Conservation (phyloP, 2,113 vertebrate genomes). For the Aegotheles bennettii region DNA sequence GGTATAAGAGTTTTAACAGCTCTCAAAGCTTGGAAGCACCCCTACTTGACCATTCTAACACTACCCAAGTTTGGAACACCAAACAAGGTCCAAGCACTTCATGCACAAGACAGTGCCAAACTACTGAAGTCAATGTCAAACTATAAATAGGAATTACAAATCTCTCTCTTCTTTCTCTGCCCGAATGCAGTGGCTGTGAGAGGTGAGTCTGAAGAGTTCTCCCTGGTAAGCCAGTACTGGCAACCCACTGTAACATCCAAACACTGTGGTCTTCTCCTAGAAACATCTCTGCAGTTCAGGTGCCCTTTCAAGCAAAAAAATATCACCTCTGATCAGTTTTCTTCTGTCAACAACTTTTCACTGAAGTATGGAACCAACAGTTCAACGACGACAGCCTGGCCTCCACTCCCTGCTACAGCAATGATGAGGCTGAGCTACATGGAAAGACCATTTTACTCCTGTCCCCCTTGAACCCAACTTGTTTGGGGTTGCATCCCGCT, state of each 20-base stretch:
- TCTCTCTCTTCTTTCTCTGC: background rate
- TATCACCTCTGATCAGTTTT: background rate
- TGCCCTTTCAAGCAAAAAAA: background rate
- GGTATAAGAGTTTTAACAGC: background rate
- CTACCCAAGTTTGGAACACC: background rate
- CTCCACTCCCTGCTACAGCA: background rate
- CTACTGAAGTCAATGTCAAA: background rate
- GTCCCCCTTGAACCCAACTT: background rate
- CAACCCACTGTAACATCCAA: background rate
- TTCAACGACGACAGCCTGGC: background rate
- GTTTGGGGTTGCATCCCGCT: background rate
- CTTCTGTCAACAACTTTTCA: background rate
- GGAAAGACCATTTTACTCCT: background rate
- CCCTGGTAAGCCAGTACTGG: too few species aligned
- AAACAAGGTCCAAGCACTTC: background rate
- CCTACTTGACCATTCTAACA: background rate
- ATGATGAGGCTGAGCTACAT: background rate
- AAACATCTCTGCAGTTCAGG: background rate
- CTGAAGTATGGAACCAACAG: background rate
- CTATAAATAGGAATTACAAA: accelerated
- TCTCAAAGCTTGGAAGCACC: background rate
- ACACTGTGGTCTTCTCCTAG: background rate
- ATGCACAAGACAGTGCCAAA: background rate
- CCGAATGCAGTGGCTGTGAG: background rate
- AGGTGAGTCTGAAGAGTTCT: background rate